phyloP scores from a whole-genome alignment of 1,140 invertebrate species.

The Drosophila neocordata region DNA sequence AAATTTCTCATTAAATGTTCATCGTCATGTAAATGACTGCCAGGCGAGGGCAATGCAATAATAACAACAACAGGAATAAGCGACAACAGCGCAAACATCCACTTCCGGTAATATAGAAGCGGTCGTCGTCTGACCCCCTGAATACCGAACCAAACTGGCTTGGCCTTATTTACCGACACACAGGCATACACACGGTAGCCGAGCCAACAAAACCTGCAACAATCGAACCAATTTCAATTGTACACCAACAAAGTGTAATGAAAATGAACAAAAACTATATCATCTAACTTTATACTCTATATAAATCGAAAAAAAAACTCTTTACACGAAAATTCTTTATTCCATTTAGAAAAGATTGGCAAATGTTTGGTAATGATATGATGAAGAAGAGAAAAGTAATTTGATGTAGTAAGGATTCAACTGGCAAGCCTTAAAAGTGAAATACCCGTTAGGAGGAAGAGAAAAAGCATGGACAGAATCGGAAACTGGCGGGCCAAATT shows the following conservation, averaged over 20 bases:
- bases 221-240: constrained; percentile 15
- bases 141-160: not conserved
- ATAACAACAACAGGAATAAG: constrained; percentile 33
- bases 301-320: too few relatives aligned
- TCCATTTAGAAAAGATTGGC: constrained; percentile 4
- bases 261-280: not conserved
- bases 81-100: constrained; percentile 48
- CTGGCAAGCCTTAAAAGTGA: constrained; percentile 18
- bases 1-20: constrained; percentile 22
- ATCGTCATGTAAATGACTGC: constrained; percentile 40
- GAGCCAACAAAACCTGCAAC: constrained; percentile 4
- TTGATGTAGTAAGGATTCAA: not conserved
- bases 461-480: constrained; percentile 16
- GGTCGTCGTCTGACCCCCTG: not conserved
- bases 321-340: not conserved
- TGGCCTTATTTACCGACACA: constrained; percentile 4
- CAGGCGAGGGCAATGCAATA: not conserved
- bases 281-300: not conserved
- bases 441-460: constrained; percentile 12
- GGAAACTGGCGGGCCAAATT: constrained; percentile 66
- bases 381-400: not conserved
- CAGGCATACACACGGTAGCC: too few relatives aligned
- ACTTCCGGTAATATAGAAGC: constrained; percentile 39
- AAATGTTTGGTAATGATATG: not conserved
- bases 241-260: not conserved